Evolutionary conservation across 1,140 invertebrate genomes (phyloP).

Genomic region (Bombus fervidus): DNA sequence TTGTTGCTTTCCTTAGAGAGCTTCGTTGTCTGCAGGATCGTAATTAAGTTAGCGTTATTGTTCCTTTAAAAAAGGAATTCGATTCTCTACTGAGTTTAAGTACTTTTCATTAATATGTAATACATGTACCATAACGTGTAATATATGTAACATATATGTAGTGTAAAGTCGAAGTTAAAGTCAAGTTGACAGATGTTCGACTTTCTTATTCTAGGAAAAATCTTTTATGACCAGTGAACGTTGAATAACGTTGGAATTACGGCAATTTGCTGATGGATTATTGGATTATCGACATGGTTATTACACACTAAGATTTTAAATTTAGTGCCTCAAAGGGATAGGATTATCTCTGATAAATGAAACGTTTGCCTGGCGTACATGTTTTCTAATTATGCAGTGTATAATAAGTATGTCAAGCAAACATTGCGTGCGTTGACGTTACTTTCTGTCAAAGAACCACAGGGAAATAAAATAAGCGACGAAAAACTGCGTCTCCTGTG

Average conservation of each 20-base stretch:
- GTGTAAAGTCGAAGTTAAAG: too few species aligned
- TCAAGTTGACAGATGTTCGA: background rate
- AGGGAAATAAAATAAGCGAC: constrained; percentile 3
- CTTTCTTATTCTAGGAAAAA: background rate
- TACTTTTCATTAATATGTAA: background rate
- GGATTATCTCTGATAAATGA: background rate
- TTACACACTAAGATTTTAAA: background rate
- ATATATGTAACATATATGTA: background rate
- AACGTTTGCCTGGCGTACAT: background rate
- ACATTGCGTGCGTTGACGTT: background rate
- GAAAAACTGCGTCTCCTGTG: background rate
- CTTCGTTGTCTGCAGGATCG: background rate
- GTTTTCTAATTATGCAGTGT: background rate
- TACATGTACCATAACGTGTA: too few species aligned
- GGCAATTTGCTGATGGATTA: background rate
- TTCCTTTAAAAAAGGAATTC: background rate
- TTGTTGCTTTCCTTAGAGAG: background rate
- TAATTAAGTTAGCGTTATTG: background rate
- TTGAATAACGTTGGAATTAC: background rate
- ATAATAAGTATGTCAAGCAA: constrained; percentile 17
- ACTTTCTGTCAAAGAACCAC: too few species aligned
- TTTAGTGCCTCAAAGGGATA: background rate
- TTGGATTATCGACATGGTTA: background rate
- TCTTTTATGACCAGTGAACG: background rate
- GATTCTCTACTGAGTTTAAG: background rate